Evolutionary conservation across 92 coral and sea anemone genomes (phyloP).

Genomic region (Chrysogorgia sp.): DNA sequence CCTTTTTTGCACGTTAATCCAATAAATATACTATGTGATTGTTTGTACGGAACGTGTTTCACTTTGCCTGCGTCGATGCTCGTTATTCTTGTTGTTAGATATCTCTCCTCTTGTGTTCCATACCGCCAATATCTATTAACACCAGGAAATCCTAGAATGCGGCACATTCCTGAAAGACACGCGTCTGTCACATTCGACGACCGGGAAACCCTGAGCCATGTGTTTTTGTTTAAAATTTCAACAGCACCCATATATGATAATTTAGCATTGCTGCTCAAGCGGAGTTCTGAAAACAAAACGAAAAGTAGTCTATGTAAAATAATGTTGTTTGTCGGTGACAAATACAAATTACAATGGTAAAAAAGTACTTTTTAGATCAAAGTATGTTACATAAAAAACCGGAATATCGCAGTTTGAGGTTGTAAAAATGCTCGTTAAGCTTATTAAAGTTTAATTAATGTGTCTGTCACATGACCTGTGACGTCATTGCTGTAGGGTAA

Average conservation of each 20-base stretch:
- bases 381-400: too few species aligned
- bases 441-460: too few species aligned
- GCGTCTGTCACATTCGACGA: not conserved
- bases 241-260: not conserved
- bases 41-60: too few species aligned
- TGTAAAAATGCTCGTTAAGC: too few species aligned
- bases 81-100: not conserved
- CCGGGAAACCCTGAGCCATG: not conserved
- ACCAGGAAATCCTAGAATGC: constrained; percentile 5
- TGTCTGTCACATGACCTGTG: too few species aligned
- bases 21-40: not conserved
- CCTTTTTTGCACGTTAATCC: constrained; percentile 16
- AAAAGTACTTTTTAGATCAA: too few species aligned
- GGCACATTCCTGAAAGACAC: not conserved
- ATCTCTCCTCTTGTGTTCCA: not conserved
- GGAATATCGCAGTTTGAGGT: too few species aligned
- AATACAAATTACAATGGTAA: too few species aligned
- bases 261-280: not conserved
- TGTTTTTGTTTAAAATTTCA: not conserved
- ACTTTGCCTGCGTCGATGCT: not conserved
- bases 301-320: not conserved
- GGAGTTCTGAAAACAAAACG: not conserved
- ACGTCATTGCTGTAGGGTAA: too few species aligned
- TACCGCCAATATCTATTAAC: not conserved
- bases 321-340: too few species aligned